Conservation (phyloP, 2,797 vertebrate genomes). For the Harpagifer antarcticus region DNA sequence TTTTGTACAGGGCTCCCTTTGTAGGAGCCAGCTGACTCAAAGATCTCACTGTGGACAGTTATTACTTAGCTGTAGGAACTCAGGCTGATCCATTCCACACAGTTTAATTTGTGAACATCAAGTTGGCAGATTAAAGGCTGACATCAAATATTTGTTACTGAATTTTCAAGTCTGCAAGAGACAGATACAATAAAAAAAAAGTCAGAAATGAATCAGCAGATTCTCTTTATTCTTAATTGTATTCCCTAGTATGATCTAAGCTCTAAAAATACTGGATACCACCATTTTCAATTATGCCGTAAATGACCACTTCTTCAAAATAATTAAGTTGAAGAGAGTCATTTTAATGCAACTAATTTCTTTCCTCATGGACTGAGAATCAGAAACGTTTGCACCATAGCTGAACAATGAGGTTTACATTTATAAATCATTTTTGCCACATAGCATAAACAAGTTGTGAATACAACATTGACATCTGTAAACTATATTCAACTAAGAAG, state of each 20-base stretch:
- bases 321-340: background rate
- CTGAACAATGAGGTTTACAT: background rate
- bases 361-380: background rate
- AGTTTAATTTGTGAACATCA: constrained; percentile 16
- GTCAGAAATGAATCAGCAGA: background rate
- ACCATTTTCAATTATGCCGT: background rate
- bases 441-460: background rate
- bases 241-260: background rate
- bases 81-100: constrained; percentile 42
- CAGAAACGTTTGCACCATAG: background rate
- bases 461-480: background rate
- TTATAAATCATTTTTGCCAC: background rate
- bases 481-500: too few species aligned
- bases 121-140: constrained; percentile 31
- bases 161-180: constrained; percentile 8
- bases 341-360: background rate
- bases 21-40: constrained; percentile 65
- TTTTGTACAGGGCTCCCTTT: constrained; percentile 67
- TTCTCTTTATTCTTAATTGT: background rate
- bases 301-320: constrained; percentile 1
- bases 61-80: constrained; percentile 42
- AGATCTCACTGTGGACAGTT: constrained; percentile 64
- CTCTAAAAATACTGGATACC: background rate
- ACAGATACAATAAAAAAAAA: background rate
- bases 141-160: constrained; percentile 5